phyloP scores from a whole-genome alignment of 2,888 invertebrate species.

The Eutolmus rufibarbis region DNA sequence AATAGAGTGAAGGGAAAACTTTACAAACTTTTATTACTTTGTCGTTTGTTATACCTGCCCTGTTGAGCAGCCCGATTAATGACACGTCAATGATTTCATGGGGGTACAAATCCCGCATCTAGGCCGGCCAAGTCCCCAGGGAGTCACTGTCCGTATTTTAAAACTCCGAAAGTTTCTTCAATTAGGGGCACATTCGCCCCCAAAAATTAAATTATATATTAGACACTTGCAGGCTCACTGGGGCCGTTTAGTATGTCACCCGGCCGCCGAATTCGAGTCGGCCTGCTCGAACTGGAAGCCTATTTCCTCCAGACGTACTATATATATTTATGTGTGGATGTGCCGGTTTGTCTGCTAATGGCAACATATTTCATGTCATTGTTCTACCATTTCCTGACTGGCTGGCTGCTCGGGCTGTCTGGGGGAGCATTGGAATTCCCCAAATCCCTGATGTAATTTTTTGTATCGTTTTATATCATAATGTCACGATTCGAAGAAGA shows the following conservation, averaged over 20 bases:
- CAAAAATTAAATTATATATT: conserved; percentile 24
- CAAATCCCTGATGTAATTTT: conserved; percentile 61
- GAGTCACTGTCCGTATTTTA: background rate
- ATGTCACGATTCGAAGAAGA: conserved; percentile 16
- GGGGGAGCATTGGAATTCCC: conserved; percentile 51
- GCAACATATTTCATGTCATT: conserved; percentile 37
- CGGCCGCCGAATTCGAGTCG: background rate
- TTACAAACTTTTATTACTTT: conserved; percentile 13
- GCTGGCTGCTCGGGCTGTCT: background rate
- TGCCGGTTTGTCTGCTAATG: conserved; percentile 16
- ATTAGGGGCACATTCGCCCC: background rate
- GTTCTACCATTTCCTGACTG: conserved; percentile 4
- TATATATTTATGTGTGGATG: background rate
- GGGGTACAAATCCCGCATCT: conserved; percentile 1
- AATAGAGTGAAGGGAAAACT: conserved; percentile 9
- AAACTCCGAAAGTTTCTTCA: conserved; percentile 15
- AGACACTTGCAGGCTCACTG: background rate
- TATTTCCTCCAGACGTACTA: background rate
- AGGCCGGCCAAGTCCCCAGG: background rate
- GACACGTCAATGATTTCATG: conserved; percentile 23
- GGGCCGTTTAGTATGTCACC: conserved; percentile 7
- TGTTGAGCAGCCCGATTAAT: conserved; percentile 13
- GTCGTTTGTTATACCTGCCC: conserved; percentile 12
- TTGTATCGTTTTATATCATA: conserved; percentile 53
- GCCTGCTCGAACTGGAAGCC: background rate